Evolutionary conservation across 2,113 vertebrate genomes (phyloP).

Genomic region (Chunga burmeisteri): DNA sequence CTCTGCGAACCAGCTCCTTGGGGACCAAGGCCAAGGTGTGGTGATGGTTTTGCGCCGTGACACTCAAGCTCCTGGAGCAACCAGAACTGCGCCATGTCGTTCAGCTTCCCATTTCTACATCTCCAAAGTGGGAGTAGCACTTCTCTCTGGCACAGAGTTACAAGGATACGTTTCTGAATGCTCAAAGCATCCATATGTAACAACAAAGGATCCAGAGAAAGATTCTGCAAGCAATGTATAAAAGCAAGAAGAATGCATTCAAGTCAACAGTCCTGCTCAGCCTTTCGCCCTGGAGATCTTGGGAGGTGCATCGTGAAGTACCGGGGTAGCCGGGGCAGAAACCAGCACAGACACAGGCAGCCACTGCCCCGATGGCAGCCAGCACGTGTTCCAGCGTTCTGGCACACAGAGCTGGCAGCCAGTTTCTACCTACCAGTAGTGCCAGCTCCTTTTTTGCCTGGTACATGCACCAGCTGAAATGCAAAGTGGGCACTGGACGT

Average conservation of each 20-base stretch:
- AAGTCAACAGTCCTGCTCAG: not conserved
- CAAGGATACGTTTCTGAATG: not conserved
- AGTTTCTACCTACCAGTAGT: not conserved
- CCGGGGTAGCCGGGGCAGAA: rapidly evolving
- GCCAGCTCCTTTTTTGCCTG: not conserved
- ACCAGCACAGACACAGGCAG: not conserved
- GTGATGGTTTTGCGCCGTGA: not conserved
- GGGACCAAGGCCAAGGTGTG: not conserved
- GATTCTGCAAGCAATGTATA: not conserved
- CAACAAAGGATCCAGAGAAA: not conserved
- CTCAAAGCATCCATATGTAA: not conserved
- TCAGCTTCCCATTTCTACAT: not conserved
- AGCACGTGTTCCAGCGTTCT: not conserved
- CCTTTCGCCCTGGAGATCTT: not conserved
- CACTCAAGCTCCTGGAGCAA: not conserved
- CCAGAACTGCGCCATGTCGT: not conserved
- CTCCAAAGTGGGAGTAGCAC: not conserved
- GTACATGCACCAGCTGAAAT: not conserved
- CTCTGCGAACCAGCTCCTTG: not conserved
- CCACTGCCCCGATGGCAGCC: not conserved
- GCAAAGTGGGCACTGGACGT: not conserved
- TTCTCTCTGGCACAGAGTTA: not conserved
- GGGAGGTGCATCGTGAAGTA: not conserved
- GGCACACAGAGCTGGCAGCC: not conserved
- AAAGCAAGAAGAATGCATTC: not conserved